These are phyloP conservation scores for Myanophis thanlyinensis DNA, from an alignment of 2,113 vertebrate species.

Conservation along the genomic window DNA sequence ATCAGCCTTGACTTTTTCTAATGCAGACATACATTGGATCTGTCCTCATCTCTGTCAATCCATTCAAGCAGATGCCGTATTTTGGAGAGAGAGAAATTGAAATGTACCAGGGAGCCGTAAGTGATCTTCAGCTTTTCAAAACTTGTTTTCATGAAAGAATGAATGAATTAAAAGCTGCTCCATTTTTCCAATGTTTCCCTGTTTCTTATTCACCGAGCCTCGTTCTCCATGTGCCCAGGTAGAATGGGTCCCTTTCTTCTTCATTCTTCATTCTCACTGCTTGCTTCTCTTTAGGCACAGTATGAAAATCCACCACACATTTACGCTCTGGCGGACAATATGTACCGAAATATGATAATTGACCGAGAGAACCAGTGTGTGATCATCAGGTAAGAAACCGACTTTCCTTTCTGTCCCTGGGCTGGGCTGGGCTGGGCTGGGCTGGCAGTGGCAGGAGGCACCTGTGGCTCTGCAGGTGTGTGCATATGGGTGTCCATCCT, in stretches of 20 bases:
- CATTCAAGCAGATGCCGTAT: conserved; percentile 99
- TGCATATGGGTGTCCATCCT: too few relatives aligned
- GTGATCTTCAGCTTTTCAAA: conserved; percentile 56
- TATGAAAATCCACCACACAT: conserved; percentile 99
- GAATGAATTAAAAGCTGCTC: not conserved
- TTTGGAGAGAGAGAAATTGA: conserved; percentile 98
- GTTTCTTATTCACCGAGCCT: not conserved
- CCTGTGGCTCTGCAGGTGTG: not conserved
- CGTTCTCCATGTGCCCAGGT: not conserved
- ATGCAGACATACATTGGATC: conserved; percentile 95
- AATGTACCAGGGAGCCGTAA: conserved; percentile 98
- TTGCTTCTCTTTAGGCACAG: conserved; percentile 79
- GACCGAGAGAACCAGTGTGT: conserved; percentile 98
- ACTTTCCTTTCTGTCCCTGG: not conserved
- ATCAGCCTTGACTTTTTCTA: conserved; percentile 75
- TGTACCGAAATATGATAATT: conserved; percentile 99
- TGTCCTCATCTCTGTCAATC: conserved; percentile 96
- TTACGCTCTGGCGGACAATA: conserved; percentile 95
- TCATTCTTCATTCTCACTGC: not conserved
- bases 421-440: not conserved
- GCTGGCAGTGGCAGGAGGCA: accelerated
- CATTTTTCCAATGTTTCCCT: not conserved
- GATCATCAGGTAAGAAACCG: conserved; percentile 89
- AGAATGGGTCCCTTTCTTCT: not conserved
- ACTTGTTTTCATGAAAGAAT: not conserved